These are phyloP conservation scores for Bradypodion pumilum DNA, from an alignment of 2,797 vertebrate species.

Conservation along the genomic window DNA sequence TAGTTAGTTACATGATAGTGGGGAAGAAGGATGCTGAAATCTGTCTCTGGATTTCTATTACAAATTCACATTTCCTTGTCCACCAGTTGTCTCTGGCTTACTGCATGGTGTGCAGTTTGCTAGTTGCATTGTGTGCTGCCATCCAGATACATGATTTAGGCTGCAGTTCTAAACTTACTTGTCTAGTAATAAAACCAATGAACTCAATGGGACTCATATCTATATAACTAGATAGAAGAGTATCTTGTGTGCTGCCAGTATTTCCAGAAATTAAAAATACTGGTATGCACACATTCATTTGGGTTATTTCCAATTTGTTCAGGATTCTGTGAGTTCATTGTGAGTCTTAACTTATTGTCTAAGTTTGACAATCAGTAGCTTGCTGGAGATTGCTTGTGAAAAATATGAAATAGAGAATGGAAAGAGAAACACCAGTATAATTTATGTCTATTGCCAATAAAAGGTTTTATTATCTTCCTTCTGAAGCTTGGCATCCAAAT, in stretches of 20 bases:
- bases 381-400: neutral
- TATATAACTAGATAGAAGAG: neutral
- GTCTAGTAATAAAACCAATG: neutral
- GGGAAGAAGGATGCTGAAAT: no score
- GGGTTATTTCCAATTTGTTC: neutral
- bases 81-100: neutral
- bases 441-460: neutral
- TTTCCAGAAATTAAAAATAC: neutral
- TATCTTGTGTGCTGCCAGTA: neutral
- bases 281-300: neutral
- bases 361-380: neutral
- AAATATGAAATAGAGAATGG: neutral
- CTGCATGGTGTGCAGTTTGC: neutral
- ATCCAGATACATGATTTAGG: neutral
- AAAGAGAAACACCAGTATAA: neutral
- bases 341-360: neutral
- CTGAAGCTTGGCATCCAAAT: neutral
- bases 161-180: neutral
- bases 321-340: neutral
- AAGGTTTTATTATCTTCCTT: neutral
- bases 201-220: neutral
- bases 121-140: neutral
- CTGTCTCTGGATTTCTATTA: neutral
- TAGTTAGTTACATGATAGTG: neutral
- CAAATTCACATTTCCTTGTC: neutral